Base-by-base conservation (phyloP, 1,140 invertebrate genomes). In the Bombus sibiricus region DNA sequence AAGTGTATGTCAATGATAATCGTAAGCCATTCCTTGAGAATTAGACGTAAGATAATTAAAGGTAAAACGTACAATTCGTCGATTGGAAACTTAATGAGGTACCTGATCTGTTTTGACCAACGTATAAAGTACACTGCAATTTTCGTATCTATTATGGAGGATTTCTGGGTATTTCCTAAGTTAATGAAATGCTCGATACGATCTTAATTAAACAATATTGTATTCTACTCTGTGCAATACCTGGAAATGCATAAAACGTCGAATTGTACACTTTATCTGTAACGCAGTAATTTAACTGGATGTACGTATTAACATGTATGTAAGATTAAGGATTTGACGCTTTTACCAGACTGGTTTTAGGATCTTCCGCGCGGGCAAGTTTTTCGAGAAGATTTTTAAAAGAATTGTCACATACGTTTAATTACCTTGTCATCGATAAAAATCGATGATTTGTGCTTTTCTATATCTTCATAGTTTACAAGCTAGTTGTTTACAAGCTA, bases 341-440 rank as follows among this genome's bases (percentile, higher is more conserved):
- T 77, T 71, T 71, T 18, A 85, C 18, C 83, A 85, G 77, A 72
- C 83, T 85, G 83, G 77, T 85, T 85, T 80, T 71, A 62, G 57
- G 13, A 85, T 80, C 75, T 85, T 73, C 68, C 77, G 53, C 10
- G 83, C 77, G 53, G 53, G 83, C 77, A 80, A 85, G 77, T 64
- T 85, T 80, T 80, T 81, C 57, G 71, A 81, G 3, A 28, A 59
- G 22, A n/a, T 68, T 57, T 71, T 78, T n/a, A 32, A 43, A 77
- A 34, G 5, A 32, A 79, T 71, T 28, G 13, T n/a, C n/a, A 62
- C 10, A 62, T 62, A 62, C 28, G 1, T 57, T 73, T n/a, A 32
- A 25, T 37, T 28, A 18, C 3, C 57, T 41, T 32, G 1, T 53
- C 18, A 22, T 83, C 32, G 8, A 39, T 15, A 28, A 10, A 72